Conservation (phyloP, 2,113 vertebrate genomes). For the Riparia riparia region DNA sequence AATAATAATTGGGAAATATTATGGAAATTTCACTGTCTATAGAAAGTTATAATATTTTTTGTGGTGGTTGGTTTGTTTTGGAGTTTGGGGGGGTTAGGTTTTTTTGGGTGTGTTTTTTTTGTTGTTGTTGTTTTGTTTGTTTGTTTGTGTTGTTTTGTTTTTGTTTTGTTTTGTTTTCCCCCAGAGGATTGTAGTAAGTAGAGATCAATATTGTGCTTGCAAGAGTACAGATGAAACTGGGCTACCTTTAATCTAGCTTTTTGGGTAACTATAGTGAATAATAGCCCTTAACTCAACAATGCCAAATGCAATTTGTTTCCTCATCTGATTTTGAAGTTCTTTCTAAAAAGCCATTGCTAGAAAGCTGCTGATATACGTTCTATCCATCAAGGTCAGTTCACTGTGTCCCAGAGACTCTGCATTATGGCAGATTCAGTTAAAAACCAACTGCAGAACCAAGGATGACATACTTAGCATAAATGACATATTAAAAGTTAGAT, state of each 20-base stretch:
- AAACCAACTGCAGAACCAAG: neutral
- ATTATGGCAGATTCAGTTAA: neutral
- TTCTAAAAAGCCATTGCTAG: neutral
- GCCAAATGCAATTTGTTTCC: neutral
- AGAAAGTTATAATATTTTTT: neutral
- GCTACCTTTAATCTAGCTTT: neutral
- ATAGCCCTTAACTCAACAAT: neutral
- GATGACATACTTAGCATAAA: neutral
- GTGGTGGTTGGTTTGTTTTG: rapidly evolving
- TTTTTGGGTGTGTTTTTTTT: no score
- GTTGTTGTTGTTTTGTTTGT: no score
- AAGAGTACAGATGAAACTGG: neutral
- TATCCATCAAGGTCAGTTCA: neutral
- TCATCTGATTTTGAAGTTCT: neutral
- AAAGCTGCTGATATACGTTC: neutral
- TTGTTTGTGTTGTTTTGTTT: no score
- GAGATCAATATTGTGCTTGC: neutral
- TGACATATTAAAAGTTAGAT: neutral
- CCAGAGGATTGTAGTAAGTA: neutral
- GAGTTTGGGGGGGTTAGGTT: neutral
- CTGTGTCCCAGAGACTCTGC: neutral
- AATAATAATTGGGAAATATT: neutral
- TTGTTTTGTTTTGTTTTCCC: no score
- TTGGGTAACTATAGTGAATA: neutral
- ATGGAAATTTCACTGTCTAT: neutral